phyloP scores from a whole-genome alignment of 1,140 invertebrate species.

The Macrobrachium nipponense region DNA sequence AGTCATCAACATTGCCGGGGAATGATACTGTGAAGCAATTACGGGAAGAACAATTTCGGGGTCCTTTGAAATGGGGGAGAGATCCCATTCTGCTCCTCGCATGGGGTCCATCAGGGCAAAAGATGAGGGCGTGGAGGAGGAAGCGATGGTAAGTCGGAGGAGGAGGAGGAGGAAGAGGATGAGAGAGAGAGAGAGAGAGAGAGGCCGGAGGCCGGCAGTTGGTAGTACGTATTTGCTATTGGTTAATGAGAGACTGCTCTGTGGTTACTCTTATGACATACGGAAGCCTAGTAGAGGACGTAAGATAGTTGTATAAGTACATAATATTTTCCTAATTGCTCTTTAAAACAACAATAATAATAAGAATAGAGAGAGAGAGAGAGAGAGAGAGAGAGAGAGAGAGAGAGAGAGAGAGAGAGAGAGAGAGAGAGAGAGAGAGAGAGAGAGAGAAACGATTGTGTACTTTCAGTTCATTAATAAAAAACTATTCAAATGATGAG shows the following conservation, averaged over 20 bases:
- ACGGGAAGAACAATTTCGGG: too few relatives aligned
- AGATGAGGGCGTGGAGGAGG: background rate
- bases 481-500: background rate
- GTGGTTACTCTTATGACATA: background rate
- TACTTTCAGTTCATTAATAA: background rate
- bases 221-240: background rate
- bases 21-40: too few relatives aligned
- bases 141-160: background rate
- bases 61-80: too few relatives aligned
- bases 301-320: too few relatives aligned
- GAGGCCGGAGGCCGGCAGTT: background rate
- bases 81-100: too few relatives aligned
- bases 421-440: conserved; percentile 8
- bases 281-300: too few relatives aligned
- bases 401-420: conserved; percentile 1
- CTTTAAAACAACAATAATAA: background rate
- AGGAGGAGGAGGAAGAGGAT: background rate
- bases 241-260: background rate
- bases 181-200: conserved; percentile 4
- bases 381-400: conserved; percentile 1
- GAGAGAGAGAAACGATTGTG: background rate
- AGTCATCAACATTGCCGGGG: too few relatives aligned
- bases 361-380: background rate
- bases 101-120: too few relatives aligned
- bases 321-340: too few relatives aligned